Evolutionary conservation across 2,797 vertebrate genomes (phyloP), one percentile per base, ranked within the genome.

Genomic region (Rhinophrynus dorsalis): DNA sequence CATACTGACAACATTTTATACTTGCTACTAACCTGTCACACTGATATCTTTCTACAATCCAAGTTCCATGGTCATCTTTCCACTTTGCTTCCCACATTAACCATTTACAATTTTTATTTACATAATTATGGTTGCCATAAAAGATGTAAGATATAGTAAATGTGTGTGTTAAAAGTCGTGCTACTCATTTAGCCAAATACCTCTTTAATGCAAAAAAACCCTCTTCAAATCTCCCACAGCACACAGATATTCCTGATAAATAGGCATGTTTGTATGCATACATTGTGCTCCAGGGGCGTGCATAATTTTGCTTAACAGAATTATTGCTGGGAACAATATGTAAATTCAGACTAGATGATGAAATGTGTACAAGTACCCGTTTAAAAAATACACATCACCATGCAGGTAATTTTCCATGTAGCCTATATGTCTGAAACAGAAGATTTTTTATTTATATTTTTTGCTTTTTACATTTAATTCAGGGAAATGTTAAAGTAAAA

Each of bases 281-380:
- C 26, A 60, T 29, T 60, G 15, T 60, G 26, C 57, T 26, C 38
- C 18, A 60, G 57, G 57, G 57, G 57, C 6, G 57, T 60, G 33
- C 57, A 60, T 60, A 60, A 60, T 60, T 60, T 44, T 26, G 17
- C 15, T 60, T 45, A 44, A 42, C 12, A 60, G 57, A 60, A 60
- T 60, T 60, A 60, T 60, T 44, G 24, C 57, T 17, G 24, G 44
- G 24, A 29, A n/a, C 15, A 60, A 23, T 44, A 30, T 60, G 57
- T 30, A 44, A 60, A 60, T 60, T 24, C 7, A 26, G 30, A 15
- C 24, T 27, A 12, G 6, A 30, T 44, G 57, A 60, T 60, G 38
- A 44, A 60, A 44, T 44, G 57, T 12, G 2, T 40, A 20, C 37
- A 60, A 60, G 24, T 30, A 60, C 30, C 6, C 26, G 29, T 44